Percentiles rank a stretch among this genome's conserved stretches.
These are phyloP conservation scores for Actinia tenebrosa DNA, from an alignment of 64 coral and sea anemone genomes.

Conservation along the genomic window DNA sequence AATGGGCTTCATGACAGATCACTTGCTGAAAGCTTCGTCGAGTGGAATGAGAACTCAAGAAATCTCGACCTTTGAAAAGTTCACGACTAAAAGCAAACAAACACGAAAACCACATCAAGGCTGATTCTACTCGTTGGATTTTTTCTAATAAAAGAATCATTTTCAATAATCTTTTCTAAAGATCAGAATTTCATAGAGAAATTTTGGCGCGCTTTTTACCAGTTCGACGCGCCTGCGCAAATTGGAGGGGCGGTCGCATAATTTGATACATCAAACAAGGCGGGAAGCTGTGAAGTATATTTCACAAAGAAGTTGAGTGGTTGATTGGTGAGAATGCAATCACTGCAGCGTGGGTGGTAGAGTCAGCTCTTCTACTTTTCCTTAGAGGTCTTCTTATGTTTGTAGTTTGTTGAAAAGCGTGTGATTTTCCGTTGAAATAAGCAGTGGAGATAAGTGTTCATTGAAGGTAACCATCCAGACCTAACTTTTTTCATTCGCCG, in stretches of 20 bases:
- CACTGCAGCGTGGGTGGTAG: constrained; percentile 23
- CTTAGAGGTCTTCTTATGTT: constrained; percentile 12
- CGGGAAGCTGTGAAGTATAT: constrained; percentile 21
- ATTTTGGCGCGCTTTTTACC: background rate
- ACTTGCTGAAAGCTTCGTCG: background rate
- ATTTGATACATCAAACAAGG: constrained; percentile 1
- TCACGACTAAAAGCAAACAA: background rate
- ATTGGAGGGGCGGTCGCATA: too few species aligned
- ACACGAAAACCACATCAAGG: background rate
- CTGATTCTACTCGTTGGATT: background rate
- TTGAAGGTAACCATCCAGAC: background rate
- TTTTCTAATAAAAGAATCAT: background rate
- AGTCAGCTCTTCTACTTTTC: background rate
- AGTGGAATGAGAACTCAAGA: background rate
- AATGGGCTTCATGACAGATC: constrained; percentile 10
- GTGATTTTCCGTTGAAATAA: background rate
- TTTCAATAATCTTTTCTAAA: background rate
- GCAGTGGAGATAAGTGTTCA: background rate
- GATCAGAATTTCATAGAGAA: background rate
- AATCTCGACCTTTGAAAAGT: background rate
- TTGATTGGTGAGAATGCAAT: constrained; percentile 15
- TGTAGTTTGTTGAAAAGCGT: background rate
- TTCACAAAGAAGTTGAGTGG: background rate
- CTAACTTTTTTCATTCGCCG: background rate
- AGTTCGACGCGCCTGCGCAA: background rate